Conservation (phyloP, 2,113 vertebrate genomes). For the Noctilio leporinus region DNA sequence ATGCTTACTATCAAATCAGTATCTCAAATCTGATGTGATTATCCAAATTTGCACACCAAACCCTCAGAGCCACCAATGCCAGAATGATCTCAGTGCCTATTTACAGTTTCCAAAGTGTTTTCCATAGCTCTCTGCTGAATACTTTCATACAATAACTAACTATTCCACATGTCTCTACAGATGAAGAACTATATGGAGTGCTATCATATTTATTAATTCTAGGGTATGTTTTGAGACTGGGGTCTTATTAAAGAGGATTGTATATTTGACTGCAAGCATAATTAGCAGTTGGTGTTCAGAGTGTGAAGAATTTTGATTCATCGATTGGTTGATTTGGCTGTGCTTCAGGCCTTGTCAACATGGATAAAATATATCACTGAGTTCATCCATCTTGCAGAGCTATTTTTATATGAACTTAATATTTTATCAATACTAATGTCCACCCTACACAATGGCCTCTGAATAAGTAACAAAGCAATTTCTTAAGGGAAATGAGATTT, state of each 20-base stretch:
- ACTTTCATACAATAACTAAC: neutral
- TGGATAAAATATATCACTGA: neutral
- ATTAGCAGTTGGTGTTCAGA: neutral
- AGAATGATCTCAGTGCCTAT: neutral
- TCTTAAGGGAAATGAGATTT: neutral
- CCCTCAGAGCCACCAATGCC: neutral
- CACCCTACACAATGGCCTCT: neutral
- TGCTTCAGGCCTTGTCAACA: conserved; percentile 3
- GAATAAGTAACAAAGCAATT: neutral
- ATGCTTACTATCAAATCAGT: neutral
- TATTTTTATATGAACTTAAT: neutral
- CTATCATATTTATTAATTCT: neutral
- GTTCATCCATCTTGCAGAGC: neutral
- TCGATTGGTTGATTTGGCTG: neutral
- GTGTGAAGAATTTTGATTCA: neutral
- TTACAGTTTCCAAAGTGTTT: neutral
- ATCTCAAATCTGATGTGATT: neutral
- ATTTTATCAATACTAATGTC: neutral
- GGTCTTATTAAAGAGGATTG: neutral
- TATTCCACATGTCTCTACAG: neutral
- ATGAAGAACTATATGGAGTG: neutral
- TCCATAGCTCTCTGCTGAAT: neutral
- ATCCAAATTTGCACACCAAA: neutral
- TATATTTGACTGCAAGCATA: neutral
- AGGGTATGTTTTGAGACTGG: neutral